Evolutionary conservation across 2,888 invertebrate species (phyloP).

Genomic region (Allygus modestus): DNA sequence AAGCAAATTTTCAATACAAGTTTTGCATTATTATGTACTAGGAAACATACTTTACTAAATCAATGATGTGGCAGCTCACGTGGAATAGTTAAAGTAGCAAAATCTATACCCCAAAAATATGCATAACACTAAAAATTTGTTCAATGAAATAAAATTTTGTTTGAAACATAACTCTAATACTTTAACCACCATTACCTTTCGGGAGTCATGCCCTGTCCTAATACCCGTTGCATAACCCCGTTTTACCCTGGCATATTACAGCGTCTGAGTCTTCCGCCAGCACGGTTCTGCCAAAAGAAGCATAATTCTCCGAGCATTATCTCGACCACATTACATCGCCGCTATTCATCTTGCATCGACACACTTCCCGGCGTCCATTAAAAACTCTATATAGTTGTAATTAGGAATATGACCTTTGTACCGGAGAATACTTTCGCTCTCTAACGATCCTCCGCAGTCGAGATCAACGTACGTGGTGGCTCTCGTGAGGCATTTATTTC

Average conservation of each 20-base stretch:
- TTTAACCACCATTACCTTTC: no score
- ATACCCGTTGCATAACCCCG: background rate
- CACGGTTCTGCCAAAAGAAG: conserved; percentile 41
- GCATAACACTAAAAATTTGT: no score
- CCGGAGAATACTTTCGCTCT: background rate
- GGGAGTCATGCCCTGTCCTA: background rate
- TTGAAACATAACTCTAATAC: no score
- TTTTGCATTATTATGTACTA: no score
- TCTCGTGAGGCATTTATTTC: background rate
- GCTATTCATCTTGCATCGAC: conserved; percentile 28
- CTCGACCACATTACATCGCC: conserved; percentile 3
- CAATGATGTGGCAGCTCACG: no score
- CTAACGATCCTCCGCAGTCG: background rate
- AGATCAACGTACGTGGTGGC: background rate
- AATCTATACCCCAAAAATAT: no score
- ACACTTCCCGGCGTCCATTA: conserved; percentile 8
- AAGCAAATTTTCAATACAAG: no score
- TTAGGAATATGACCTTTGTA: conserved; percentile 27
- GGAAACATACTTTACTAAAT: no score
- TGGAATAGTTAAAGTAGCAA: no score
- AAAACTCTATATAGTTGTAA: conserved; percentile 34
- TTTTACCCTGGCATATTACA: background rate
- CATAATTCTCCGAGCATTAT: conserved; percentile 18
- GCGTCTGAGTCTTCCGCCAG: background rate
- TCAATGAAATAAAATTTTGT: no score